Evolutionary conservation across 2,113 vertebrate genomes (phyloP), one percentile per base, ranked within the genome.

Genomic region (Nothocercus julius): DNA sequence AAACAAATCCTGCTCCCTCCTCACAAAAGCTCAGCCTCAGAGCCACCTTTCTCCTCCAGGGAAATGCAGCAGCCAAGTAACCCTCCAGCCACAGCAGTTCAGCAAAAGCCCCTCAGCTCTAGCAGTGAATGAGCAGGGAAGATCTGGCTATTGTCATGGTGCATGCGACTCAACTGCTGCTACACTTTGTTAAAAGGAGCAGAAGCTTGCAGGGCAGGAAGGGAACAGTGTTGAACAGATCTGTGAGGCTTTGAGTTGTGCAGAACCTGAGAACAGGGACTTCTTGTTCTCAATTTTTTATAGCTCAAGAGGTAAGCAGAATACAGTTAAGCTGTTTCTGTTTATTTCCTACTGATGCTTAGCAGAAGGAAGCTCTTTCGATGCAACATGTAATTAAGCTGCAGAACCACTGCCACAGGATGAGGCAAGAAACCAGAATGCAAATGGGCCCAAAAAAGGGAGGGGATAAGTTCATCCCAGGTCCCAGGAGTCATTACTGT

Each of bases 381-480:
- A 45, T 80, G 66, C 47, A 90, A 72, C 76, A 75, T 81, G 73
- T 68, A 93, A 96, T 95, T 94, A 97, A 92, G 64, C 34, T 83
- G 27, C 42, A 83, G 73, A 90, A 58, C 16, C 54, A 58, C 54
- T 32, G 34, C 73, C 92, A 93, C 1, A 2, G 56, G 73, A 95
- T 95, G 86, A 95, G 53, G 88, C 74, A 96, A 96, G 86, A 95
- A 96, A 84, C 32, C 54, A 66, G 80, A 94, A 96, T 47, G 61
- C 34, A 86, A 88, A 86, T 42, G 42, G 34, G 54, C 51, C 18
- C 36, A 72, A 74, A 56, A 40, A 61, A 87, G 17, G 25, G 70
- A 87, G 34, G 61, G 69, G 28, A 82, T 18, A 82, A 36, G 61
- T 63, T 95, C 73, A 77, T 3, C 3, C 64, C 68, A 85, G 58